Base-by-base conservation (phyloP, 64 coral and sea anemone genomes). In the Pachyseris speciosa region DNA sequence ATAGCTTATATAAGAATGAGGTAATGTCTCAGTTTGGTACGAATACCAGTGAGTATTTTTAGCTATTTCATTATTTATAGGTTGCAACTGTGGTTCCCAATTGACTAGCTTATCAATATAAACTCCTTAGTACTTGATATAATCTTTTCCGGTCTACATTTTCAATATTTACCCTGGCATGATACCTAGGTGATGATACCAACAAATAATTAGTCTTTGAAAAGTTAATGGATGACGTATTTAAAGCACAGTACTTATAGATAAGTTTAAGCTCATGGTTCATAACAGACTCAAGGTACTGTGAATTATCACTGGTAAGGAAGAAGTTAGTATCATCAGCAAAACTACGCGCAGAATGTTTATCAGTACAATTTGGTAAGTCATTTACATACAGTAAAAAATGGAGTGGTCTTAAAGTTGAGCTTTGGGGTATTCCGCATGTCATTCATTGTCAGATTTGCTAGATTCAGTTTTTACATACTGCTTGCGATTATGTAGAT, bases 31-130 rank as follows among this genome's bases (percentile, higher is more conserved):
- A 83, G 25, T 63, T 83, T 83, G 4, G 50, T 22, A 58, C 57
- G 78, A 34, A 79, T 79, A 24, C 75, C 75, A 53, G 9, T 24
- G n/a, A n/a, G n/a, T n/a, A 83, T 83, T 83, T 83, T 83, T 58
- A 30, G 28, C 47, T 58, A 83, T 43, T 58, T 58, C 58, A 86
- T 49, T 69, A 47, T 0, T 67, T 68, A 86, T 48, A 40, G 68
- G 83, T 44, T 67, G 13, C 41, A 86, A n/a, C 36, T 86, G 83
- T 43, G 32, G 59, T 38, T 86, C 1, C 83, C 83, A 86, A 41
- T 86, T 87, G 13, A 87, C 41, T n/a, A 74, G 31, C 44, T 87
- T 87, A 37, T 87, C 85, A 48, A 55, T 51, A 73, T 87, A 87
- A 17, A 87, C 65, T 29, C 84, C 65, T 73, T n/a, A n/a, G n/a